These are phyloP conservation scores for Amia ocellicauda DNA, from an alignment of 2,113 vertebrate genomes.

Conservation along the genomic window DNA sequence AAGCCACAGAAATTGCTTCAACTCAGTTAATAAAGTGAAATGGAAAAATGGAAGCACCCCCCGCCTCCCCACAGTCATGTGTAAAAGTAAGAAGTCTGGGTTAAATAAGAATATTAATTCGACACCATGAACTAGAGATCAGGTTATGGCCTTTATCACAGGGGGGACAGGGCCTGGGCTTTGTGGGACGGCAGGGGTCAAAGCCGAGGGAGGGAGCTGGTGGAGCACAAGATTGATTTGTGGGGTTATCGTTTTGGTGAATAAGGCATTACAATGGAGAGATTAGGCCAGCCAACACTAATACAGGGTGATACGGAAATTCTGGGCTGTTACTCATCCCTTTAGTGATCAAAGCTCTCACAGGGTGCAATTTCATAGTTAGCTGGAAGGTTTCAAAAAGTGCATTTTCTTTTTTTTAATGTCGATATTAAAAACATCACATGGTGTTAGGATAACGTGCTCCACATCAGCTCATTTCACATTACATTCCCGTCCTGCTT, in stretches of 20 bases:
- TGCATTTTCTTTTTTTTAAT: constrained; percentile 32
- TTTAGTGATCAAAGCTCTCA: constrained; percentile 60
- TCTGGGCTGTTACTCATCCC: constrained; percentile 40
- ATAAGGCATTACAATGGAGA: constrained; percentile 37
- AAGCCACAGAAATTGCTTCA: too few relatives aligned
- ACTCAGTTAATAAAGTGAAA: too few relatives aligned
- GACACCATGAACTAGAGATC: too few relatives aligned
- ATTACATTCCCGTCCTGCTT: constrained; percentile 35
- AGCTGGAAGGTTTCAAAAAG: constrained; percentile 58
- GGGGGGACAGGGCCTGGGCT: neutral
- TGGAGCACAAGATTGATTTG: constrained; percentile 40
- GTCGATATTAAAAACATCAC: constrained; percentile 50
- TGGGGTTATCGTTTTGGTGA: constrained; percentile 45
- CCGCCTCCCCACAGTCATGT: too few relatives aligned
- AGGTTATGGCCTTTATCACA: constrained; percentile 23
- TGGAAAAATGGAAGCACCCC: too few relatives aligned
- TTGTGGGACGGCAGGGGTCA: constrained; percentile 10
- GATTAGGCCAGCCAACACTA: constrained; percentile 23
- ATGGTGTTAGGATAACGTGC: constrained; percentile 45
- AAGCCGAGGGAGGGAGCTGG: constrained; percentile 21
- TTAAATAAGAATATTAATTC: too few relatives aligned
- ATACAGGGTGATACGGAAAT: constrained; percentile 38
- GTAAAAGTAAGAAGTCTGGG: too few relatives aligned
- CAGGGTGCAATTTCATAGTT: constrained; percentile 43
- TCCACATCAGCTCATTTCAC: constrained; percentile 33